A percentile compares a stretch with the other conserved stretches of the same genome.
These are phyloP conservation scores for Boleophthalmus pectinirostris DNA, from an alignment of 2,113 vertebrate species.

Conservation along the genomic window DNA sequence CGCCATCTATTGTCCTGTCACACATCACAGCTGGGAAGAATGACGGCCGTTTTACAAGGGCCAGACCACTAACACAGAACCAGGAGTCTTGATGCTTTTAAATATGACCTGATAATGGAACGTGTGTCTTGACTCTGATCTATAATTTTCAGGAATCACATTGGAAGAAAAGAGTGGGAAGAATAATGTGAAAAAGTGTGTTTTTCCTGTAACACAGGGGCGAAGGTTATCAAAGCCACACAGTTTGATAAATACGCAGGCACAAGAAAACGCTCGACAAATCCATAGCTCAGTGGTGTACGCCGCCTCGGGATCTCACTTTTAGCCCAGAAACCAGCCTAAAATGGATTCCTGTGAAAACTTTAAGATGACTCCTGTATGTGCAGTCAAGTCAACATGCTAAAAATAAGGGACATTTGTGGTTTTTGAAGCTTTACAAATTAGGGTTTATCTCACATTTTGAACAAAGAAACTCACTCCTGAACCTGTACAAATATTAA, in stretches of 20 bases:
- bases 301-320: background rate
- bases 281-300: background rate
- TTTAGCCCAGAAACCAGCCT: background rate
- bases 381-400: background rate
- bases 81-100: slow-evolving; percentile 41
- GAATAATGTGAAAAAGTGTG: background rate
- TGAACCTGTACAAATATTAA: background rate
- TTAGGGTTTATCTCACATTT: background rate
- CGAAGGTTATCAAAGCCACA: slow-evolving; percentile 22
- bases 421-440: background rate
- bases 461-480: background rate
- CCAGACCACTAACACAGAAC: slow-evolving; percentile 14
- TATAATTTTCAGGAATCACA: slow-evolving; percentile 29
- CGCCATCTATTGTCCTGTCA: slow-evolving; percentile 15
- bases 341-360: background rate
- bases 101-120: slow-evolving; percentile 54
- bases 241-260: slow-evolving; percentile 22
- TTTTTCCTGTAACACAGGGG: slow-evolving; percentile 25
- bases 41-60: slow-evolving; percentile 21
- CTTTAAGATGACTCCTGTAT: background rate
- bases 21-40: background rate
- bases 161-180: background rate
- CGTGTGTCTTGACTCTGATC: slow-evolving; percentile 17
- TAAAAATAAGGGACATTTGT: background rate
- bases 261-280: slow-evolving; percentile 9